Base-by-base conservation (phyloP, 2,888 invertebrate genomes). In the Scaptomyza reducta region DNA sequence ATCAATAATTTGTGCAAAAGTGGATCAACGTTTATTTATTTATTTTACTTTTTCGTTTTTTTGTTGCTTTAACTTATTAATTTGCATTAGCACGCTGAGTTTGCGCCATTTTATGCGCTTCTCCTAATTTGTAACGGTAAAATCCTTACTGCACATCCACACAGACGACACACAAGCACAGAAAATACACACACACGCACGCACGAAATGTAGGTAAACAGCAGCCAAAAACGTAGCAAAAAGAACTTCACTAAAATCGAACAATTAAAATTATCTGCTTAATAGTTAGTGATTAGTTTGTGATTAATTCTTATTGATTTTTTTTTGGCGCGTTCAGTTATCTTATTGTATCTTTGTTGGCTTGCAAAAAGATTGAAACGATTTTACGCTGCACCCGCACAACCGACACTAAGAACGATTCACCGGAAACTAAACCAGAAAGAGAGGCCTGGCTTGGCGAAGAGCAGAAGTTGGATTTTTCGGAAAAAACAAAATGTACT, bases 41-140 rank as follows among this genome's bases (percentile, higher is more conserved):
- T 25, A 22, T 22, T 38, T 38, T 0, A 11, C 38, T 31, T 49
- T 42, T 50, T 64, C 45, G n/a, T n/a, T 22, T 22, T 22, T 10
- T 42, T 41, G 29, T 64, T 53, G n/a, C 13, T 50, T 73, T 42
- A 62, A 59, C 57, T 47, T 55, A 67, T 60, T 62, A 44, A 57
- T 63, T 61, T 61, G 38, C 42, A 51, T 45, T 22, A 56, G 60
- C 55, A 49, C 51, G 53, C 53, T 10, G 38, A 51, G 50, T 50
- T 60, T 60, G 60, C 60, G 62, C 62, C 62, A 49, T 55, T 59
- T 61, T 54, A 41, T 35, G 9, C 44, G 60, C 42, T 68, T 64
- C 57, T 64, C 44, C 42, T 42, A 59, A 59, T 54, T 72, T 70
- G 61, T 77, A 77, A 77, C 77, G 77, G 77, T 68, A 60, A 74